Conservation (phyloP, 2,113 vertebrate genomes). For the Nothocercus nigrocapillus region DNA sequence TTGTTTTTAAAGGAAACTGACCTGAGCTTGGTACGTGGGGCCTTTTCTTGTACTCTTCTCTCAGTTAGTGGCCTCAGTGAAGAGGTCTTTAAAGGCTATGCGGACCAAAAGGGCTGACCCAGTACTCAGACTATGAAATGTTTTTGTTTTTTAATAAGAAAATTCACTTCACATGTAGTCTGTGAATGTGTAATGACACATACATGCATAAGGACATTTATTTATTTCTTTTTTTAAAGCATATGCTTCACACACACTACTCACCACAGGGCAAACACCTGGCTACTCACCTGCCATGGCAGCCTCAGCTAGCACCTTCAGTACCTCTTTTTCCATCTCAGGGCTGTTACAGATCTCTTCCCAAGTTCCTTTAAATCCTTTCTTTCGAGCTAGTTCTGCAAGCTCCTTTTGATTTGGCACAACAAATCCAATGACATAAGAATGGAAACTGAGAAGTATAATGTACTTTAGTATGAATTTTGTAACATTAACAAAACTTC, state of each 20-base stretch:
- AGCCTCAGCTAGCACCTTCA: constrained; percentile 87
- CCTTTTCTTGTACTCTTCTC: neutral
- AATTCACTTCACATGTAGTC: neutral
- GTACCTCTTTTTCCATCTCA: constrained; percentile 90
- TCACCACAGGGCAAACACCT: neutral
- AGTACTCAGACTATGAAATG: neutral
- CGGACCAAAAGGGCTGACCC: neutral
- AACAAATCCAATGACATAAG: constrained; percentile 93
- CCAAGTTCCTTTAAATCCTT: constrained; percentile 82
- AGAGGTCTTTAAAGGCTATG: neutral
- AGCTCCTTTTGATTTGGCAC: constrained; percentile 97
- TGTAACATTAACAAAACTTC: neutral
- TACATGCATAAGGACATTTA: accelerated
- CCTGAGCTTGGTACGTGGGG: neutral
- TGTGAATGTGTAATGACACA: neutral
- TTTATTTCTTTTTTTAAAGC: neutral
- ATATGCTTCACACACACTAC: neutral
- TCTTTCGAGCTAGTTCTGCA: constrained; percentile 84
- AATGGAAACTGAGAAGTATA: constrained; percentile 86
- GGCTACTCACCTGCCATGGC: constrained; percentile 83
- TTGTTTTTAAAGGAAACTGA: neutral
- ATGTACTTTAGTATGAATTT: constrained; percentile 33
- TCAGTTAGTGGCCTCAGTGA: neutral
- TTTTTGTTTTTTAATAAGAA: neutral
- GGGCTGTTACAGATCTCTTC: constrained; percentile 89